Percentiles rank a stretch among this genome's conserved stretches.
Conservation (phyloP, 2,113 vertebrate genomes). For the Lepisosteus oculatus region DNA sequence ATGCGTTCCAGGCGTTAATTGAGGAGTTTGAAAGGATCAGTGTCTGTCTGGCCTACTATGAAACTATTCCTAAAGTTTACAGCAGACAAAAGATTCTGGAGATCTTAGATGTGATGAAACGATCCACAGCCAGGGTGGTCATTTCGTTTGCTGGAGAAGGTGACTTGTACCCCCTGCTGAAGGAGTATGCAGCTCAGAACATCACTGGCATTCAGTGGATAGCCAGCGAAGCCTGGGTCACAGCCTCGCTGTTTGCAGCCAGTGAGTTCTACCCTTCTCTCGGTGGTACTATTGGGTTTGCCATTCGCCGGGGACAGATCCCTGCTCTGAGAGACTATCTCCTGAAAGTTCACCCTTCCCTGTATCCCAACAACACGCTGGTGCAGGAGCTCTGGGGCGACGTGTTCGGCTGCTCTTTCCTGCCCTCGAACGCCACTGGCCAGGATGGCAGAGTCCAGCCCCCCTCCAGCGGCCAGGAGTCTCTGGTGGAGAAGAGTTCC, state of each 20-base stretch:
- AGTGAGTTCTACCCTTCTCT: constrained; percentile 57
- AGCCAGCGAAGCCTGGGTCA: constrained; percentile 70
- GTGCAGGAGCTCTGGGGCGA: constrained; percentile 61
- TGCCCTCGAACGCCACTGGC: constrained; percentile 1
- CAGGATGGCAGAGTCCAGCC: constrained; percentile 22
- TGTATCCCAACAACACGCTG: constrained; percentile 48
- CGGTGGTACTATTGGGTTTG: constrained; percentile 66
- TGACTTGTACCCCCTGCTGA: constrained; percentile 62
- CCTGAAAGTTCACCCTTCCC: constrained; percentile 49
- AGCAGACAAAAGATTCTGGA: constrained; percentile 27
- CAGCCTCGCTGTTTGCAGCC: constrained; percentile 56
- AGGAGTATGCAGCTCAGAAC: constrained; percentile 60
- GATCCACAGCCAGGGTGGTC: constrained; percentile 60
- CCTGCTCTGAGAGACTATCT: constrained; percentile 55
- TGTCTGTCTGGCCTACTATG: constrained; percentile 23
- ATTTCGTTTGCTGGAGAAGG: constrained; percentile 64
- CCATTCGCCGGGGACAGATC: constrained; percentile 53
- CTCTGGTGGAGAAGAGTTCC: constrained; percentile 44
- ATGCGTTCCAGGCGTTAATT: constrained; percentile 13
- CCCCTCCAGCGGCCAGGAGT: constrained; percentile 54
- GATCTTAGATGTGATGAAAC: constrained; percentile 61
- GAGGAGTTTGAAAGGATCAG: constrained; percentile 15
- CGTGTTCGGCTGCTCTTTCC: constrained; percentile 57
- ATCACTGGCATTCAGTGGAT: constrained; percentile 69
- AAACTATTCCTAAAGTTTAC: constrained; percentile 27